Evolutionary conservation across 2,888 invertebrate species (phyloP).

Genomic region (Microplitis manilae): DNA sequence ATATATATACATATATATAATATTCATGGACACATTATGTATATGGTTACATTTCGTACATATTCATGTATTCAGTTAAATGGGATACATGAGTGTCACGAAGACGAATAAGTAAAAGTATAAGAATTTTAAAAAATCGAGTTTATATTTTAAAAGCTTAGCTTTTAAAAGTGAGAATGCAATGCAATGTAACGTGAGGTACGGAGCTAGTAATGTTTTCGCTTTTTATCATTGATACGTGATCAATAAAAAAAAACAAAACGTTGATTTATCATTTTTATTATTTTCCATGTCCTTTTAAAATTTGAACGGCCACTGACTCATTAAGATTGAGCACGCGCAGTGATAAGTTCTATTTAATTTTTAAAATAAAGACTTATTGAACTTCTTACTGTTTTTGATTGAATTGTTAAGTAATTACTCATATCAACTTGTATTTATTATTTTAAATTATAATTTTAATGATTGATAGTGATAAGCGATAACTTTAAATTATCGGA

Average conservation of each 20-base stretch:
- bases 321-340: constrained; percentile 9
- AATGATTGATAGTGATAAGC: background rate
- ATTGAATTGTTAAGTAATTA: background rate
- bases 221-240: constrained; percentile 33
- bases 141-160: no score
- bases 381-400: background rate
- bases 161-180: no score
- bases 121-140: background rate
- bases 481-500: background rate
- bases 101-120: background rate
- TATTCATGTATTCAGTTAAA: constrained; percentile 33
- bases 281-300: background rate
- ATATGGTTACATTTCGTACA: constrained; percentile 41
- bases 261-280: background rate
- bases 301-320: constrained; percentile 6
- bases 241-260: constrained; percentile 27
- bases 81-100: constrained; percentile 19
- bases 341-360: background rate
- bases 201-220: background rate
- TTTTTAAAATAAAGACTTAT: no score
- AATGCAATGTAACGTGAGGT: no score
- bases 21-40: constrained; percentile 43
- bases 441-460: background rate
- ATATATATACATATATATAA: constrained; percentile 31
- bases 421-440: background rate